Percentiles rank a stretch among this genome's conserved stretches.
These are phyloP conservation scores for Elgaria multicarinata DNA, from an alignment of 2,113 vertebrate genomes.

Conservation along the genomic window DNA sequence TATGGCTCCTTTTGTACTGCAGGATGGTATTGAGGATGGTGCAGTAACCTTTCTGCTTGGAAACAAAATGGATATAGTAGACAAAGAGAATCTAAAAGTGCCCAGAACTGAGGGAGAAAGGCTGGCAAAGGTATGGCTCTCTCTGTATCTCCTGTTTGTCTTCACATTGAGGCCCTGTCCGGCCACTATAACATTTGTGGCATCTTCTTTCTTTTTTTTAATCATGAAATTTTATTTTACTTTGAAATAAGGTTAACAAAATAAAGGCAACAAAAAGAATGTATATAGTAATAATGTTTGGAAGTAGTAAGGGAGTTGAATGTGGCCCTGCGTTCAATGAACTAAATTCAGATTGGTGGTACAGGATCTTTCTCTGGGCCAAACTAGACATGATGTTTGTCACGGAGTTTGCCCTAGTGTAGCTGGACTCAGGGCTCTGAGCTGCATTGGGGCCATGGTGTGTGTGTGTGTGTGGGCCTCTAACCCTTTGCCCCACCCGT, in stretches of 20 bases:
- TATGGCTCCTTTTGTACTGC: conserved; percentile 30
- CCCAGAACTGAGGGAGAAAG: conserved; percentile 74
- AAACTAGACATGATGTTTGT: too few relatives aligned
- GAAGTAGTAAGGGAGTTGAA: not conserved
- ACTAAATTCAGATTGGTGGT: not conserved
- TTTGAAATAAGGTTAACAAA: too few relatives aligned
- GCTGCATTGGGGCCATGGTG: too few relatives aligned
- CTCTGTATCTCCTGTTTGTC: not conserved
- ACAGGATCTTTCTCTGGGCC: not conserved
- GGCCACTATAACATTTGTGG: not conserved
- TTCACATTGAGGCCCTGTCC: too few relatives aligned
- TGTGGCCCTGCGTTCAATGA: not conserved
- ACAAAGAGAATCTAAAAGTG: conserved; percentile 66
- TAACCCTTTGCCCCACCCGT: too few relatives aligned
- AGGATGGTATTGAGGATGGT: conserved; percentile 81
- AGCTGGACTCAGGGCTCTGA: too few relatives aligned
- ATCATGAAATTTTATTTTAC: too few relatives aligned
- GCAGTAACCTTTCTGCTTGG: conserved; percentile 83
- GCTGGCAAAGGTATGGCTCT: conserved; percentile 79
- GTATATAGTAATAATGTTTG: too few relatives aligned
- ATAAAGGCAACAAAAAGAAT: too few relatives aligned
- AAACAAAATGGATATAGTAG: conserved; percentile 79
- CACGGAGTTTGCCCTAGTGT: too few relatives aligned
- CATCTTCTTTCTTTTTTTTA: too few relatives aligned
- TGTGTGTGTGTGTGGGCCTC: too few relatives aligned